Evolutionary conservation across 23 tunicate genomes (phyloP).

Genomic region (Aplidium turbinatum): DNA sequence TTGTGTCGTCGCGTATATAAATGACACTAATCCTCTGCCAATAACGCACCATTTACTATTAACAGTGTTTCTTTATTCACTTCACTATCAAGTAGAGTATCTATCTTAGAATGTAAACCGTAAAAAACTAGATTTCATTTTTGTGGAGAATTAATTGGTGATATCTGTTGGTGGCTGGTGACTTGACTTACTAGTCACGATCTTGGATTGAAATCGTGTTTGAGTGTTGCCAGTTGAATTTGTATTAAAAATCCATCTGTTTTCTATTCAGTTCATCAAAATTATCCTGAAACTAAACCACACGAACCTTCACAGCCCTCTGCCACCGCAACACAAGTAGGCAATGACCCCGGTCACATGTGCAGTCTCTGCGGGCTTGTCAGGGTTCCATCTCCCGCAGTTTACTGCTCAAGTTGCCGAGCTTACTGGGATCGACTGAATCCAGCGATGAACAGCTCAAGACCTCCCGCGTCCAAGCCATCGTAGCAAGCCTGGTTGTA

Average conservation of each 20-base stretch:
- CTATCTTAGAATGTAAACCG: too few relatives aligned
- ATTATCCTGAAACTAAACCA: neutral
- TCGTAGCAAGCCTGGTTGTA: too few relatives aligned
- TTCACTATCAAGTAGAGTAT: neutral
- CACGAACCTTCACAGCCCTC: neutral
- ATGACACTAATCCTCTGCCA: neutral
- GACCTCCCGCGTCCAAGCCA: too few relatives aligned
- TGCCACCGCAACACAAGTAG: neutral
- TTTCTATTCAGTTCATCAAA: neutral
- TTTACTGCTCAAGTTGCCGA: slow-evolving; percentile 40
- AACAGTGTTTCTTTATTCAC: neutral
- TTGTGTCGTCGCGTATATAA: too few relatives aligned
- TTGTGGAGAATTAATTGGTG: too few relatives aligned
- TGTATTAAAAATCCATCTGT: too few relatives aligned
- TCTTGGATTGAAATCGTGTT: too few relatives aligned
- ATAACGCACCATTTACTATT: neutral
- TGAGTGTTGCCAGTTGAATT: too few relatives aligned
- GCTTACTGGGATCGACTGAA: slow-evolving; percentile 41
- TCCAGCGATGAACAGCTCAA: slow-evolving; percentile 22
- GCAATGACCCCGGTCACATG: neutral
- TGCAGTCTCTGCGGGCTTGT: slow-evolving; percentile 45
- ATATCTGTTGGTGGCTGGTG: too few relatives aligned
- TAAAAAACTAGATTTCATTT: too few relatives aligned
- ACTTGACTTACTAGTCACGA: too few relatives aligned
- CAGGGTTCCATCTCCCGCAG: slow-evolving; percentile 1